Evolutionary conservation across 2,888 invertebrate species (phyloP).

Genomic region (Hecatera dysodea): DNA sequence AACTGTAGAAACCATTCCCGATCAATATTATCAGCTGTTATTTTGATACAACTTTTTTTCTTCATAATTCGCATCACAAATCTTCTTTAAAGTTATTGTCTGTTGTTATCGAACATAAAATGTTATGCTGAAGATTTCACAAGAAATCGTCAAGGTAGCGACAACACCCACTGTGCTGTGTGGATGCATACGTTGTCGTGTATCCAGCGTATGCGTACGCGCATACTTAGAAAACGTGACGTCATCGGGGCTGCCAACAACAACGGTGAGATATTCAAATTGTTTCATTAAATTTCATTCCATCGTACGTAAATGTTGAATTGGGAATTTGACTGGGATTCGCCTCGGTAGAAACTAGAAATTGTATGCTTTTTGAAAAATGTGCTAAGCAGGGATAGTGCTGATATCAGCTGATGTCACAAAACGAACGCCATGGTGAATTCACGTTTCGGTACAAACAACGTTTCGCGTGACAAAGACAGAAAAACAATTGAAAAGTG

Average conservation of each 20-base stretch:
- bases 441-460: not conserved
- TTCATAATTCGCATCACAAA: not conserved
- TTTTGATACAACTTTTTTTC: not conserved
- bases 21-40: not conserved
- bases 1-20: not conserved
- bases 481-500: not conserved
- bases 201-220: slow-evolving; percentile 38
- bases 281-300: not conserved
- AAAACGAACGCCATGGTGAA: no score
- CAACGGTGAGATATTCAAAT: slow-evolving; percentile 20
- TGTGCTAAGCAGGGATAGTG: no score
- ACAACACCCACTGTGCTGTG: slow-evolving; percentile 32
- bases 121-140: slow-evolving; percentile 55
- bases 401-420: no score
- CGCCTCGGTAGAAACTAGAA: not conserved
- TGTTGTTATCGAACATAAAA: slow-evolving; percentile 22
- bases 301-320: not conserved
- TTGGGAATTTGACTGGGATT: not conserved
- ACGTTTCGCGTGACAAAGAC: not conserved
- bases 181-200: slow-evolving; percentile 7
- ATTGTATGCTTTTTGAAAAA: no score
- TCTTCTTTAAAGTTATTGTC: not conserved
- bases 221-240: slow-evolving; percentile 33
- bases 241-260: slow-evolving; percentile 20
- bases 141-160: slow-evolving; percentile 41